Conservation (phyloP, 2,888 invertebrate species). For the Melieria crassipennis region DNA sequence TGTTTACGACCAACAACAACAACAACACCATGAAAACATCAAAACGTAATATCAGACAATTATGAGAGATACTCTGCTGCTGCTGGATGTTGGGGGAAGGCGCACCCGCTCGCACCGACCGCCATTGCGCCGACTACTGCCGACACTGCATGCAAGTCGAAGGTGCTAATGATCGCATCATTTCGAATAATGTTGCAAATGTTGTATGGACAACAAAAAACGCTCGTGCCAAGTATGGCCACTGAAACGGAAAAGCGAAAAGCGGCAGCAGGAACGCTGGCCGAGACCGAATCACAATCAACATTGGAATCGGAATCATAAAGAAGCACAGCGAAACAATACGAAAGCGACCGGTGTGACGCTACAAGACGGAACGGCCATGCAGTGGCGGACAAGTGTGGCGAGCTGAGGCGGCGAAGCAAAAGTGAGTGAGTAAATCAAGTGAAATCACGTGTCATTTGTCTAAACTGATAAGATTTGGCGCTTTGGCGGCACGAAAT, state of each 20-base stretch:
- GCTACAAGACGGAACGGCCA: slow-evolving; percentile 47
- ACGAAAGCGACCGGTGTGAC: slow-evolving; percentile 37
- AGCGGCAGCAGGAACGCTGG: not conserved
- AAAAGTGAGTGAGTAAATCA: slow-evolving; percentile 58
- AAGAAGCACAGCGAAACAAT: slow-evolving; percentile 38
- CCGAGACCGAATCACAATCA: slow-evolving; percentile 21
- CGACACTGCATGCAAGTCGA: slow-evolving; percentile 12
- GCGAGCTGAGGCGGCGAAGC: slow-evolving; percentile 28
- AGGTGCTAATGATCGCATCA: slow-evolving; percentile 56
- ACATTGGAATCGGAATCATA: slow-evolving; percentile 30
- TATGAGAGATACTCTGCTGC: slow-evolving; percentile 45
- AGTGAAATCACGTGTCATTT: slow-evolving; percentile 59
- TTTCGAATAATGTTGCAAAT: slow-evolving; percentile 52
- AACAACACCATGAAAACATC: slow-evolving; percentile 17
- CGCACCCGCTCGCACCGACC: no score
- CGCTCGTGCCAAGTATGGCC: not conserved
- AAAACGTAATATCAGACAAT: slow-evolving; percentile 51
- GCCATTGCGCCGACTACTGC: not conserved
- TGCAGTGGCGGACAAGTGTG: slow-evolving; percentile 25
- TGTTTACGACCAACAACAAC: no score
- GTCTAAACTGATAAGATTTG: slow-evolving; percentile 53
- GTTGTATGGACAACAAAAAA: not conserved
- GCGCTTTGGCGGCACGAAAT: slow-evolving; percentile 32
- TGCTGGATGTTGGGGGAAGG: no score
- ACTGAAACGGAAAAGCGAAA: slow-evolving; percentile 2